phyloP scores from a whole-genome alignment of 2,113 vertebrate genomes.

The Thamnaconus septentrionalis region DNA sequence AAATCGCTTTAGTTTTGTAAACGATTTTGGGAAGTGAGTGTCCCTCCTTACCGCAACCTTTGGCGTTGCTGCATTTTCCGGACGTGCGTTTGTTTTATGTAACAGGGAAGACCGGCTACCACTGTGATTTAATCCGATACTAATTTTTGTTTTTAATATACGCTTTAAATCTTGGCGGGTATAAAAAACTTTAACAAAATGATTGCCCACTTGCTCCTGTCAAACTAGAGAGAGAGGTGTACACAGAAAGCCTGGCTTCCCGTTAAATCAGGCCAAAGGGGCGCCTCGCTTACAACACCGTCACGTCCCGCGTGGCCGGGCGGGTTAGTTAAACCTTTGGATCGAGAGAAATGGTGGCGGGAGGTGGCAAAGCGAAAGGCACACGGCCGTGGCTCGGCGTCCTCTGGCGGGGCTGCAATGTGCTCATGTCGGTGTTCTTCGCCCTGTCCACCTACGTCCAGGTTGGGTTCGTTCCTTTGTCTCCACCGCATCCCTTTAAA shows the following conservation, averaged over 20 bases:
- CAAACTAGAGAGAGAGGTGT: not conserved
- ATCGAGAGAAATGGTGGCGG: constrained; percentile 39
- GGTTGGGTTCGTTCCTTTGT: constrained; percentile 36
- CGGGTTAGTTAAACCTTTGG: constrained; percentile 6
- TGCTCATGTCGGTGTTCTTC: constrained; percentile 75
- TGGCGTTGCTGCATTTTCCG: constrained; percentile 14
- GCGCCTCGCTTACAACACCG: rapidly evolving
- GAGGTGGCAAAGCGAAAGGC: constrained; percentile 11
- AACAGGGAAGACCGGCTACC: not conserved
- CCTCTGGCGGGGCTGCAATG: constrained; percentile 63
- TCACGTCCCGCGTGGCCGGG: not conserved
- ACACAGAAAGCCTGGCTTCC: rapidly evolving
- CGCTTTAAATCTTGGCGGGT: too few relatives aligned
- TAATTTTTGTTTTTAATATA: not conserved
- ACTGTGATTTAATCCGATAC: not conserved
- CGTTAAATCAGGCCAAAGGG: rapidly evolving
- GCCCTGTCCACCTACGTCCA: constrained; percentile 75
- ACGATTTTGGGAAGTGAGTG: rapidly evolving
- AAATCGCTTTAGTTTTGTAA: constrained; percentile 26
- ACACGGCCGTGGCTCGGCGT: constrained; percentile 8
- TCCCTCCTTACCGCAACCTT: too few relatives aligned
- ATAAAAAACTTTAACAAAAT: not conserved
- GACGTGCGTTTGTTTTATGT: constrained; percentile 16
- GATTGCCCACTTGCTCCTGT: too few relatives aligned
- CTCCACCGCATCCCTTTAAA: rapidly evolving